Conservation (phyloP, 2,797 vertebrate genomes). For the Acanthopagrus latus region DNA sequence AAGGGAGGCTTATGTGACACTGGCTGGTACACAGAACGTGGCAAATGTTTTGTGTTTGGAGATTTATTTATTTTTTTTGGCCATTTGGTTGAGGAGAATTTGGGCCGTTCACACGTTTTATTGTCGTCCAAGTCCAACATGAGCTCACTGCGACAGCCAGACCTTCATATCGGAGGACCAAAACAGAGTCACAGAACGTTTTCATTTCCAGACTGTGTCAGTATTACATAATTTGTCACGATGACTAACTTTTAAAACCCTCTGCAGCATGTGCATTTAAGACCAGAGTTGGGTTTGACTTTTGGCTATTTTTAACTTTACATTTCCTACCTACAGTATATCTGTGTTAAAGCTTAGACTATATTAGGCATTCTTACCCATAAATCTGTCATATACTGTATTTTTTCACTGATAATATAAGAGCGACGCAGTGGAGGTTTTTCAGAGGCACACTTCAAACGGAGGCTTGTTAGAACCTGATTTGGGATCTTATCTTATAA, state of each 20-base stretch:
- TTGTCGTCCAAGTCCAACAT: constrained; percentile 8
- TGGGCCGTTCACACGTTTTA: neutral
- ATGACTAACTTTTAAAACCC: neutral
- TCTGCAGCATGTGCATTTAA: neutral
- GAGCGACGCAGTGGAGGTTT: no score
- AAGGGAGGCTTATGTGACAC: constrained; percentile 20
- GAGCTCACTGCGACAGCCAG: neutral
- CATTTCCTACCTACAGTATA: neutral
- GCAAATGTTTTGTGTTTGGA: constrained; percentile 16
- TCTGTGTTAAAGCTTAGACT: neutral
- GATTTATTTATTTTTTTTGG: neutral
- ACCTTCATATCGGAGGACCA: neutral
- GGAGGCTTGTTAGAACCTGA: no score
- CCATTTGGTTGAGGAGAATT: neutral
- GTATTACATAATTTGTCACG: neutral
- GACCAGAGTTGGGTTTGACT: neutral
- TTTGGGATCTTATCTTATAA: no score
- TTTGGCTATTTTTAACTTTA: neutral
- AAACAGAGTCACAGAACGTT: neutral
- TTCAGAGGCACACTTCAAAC: no score
- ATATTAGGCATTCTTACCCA: neutral
- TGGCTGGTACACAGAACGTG: constrained; percentile 22
- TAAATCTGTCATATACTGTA: neutral
- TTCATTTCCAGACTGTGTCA: neutral
- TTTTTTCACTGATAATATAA: neutral